phyloP scores from a whole-genome alignment of 2,888 invertebrate species.

The Ptilodon capucinus region DNA sequence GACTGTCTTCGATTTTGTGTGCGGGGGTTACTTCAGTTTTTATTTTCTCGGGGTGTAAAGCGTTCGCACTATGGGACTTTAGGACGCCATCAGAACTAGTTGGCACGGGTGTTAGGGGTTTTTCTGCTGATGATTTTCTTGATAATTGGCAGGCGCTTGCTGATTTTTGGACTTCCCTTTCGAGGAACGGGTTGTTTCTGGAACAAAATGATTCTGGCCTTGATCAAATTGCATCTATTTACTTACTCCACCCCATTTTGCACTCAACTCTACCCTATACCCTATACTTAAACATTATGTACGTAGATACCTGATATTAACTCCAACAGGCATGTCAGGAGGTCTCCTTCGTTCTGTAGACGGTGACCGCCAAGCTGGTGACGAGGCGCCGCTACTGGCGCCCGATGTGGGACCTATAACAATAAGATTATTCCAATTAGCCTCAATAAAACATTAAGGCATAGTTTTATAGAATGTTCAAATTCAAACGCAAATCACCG shows the following conservation, averaged over 20 bases:
- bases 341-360: constrained; percentile 82
- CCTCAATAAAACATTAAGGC: background rate
- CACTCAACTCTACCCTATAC: too few species aligned
- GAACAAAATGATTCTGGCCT: constrained; percentile 10
- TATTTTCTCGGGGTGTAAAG: constrained; percentile 61
- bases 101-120: constrained; percentile 50
- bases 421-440: background rate
- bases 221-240: too few species aligned
- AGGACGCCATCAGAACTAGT: constrained; percentile 60
- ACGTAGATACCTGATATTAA: constrained; percentile 66
- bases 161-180: constrained; percentile 85
- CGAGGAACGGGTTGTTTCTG: constrained; percentile 79
- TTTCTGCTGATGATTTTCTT: constrained; percentile 59
- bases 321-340: constrained; percentile 76
- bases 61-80: constrained; percentile 74
- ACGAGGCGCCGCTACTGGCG: constrained; percentile 84
- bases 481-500: background rate
- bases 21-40: constrained; percentile 22
- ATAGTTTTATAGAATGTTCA: background rate
- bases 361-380: constrained; percentile 86
- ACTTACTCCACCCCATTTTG: too few species aligned
- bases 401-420: constrained; percentile 66
- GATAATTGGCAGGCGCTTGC: constrained; percentile 83
- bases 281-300: too few species aligned
- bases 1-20: constrained; percentile 53